Evolutionary conservation across 2,113 vertebrate species (phyloP).

Genomic region (Nestor notabilis): DNA sequence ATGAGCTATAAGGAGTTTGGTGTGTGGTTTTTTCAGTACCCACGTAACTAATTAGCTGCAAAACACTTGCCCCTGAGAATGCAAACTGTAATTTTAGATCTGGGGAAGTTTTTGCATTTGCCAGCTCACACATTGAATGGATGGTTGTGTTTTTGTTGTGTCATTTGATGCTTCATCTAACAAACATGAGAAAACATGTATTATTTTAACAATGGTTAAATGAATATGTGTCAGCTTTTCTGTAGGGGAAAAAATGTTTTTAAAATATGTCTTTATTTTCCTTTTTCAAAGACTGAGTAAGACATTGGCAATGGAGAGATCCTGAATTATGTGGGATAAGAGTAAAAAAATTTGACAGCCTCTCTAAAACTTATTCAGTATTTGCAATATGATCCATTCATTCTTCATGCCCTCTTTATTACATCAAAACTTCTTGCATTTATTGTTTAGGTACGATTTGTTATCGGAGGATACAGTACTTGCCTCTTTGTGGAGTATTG

Average conservation of each 20-base stretch:
- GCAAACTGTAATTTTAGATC: background rate
- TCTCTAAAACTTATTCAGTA: background rate
- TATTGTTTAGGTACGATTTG: background rate
- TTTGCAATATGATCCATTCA: background rate
- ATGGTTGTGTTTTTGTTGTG: background rate
- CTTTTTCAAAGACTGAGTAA: background rate
- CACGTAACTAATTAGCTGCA: background rate
- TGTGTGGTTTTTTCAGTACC: background rate
- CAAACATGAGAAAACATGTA: background rate
- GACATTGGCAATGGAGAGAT: background rate
- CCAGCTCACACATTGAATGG: conserved; percentile 2
- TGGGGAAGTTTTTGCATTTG: background rate
- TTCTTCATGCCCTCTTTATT: background rate
- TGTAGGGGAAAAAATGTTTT: background rate
- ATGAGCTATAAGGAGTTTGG: background rate
- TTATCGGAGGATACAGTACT: background rate
- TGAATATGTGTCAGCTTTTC: background rate
- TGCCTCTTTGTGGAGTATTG: background rate
- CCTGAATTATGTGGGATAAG: background rate
- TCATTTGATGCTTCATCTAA: conserved; percentile 10
- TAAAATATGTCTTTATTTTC: background rate
- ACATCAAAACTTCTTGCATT: background rate
- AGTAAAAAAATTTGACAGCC: background rate
- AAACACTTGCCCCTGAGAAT: background rate
- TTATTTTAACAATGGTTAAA: conserved; percentile 7